A percentile compares a stretch with the other conserved stretches of the same genome.
Conservation (phyloP, 1,140 invertebrate species). For the Paracyclopina nana region DNA sequence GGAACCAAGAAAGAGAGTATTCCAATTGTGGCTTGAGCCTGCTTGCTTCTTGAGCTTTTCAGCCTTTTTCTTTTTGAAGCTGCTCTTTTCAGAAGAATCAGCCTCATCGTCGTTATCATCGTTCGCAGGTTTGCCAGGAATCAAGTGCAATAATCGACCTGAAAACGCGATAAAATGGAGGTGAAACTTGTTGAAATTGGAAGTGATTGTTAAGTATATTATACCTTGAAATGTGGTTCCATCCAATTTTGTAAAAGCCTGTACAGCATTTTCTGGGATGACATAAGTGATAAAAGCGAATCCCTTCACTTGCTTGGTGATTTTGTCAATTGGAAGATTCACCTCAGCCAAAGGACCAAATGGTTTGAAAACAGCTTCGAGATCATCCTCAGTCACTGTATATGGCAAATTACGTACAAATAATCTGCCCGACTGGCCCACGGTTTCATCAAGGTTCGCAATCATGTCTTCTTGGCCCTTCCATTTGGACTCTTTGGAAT, state of each 20-base stretch:
- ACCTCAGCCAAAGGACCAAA: slow-evolving; percentile 78
- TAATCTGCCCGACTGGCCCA: slow-evolving; percentile 75
- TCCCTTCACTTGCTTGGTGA: slow-evolving; percentile 68
- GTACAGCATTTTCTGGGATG: slow-evolving; percentile 83
- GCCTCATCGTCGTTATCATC: slow-evolving; percentile 29
- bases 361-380: slow-evolving; percentile 61
- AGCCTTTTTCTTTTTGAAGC: slow-evolving; percentile 69
- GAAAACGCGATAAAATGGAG: too few relatives aligned
- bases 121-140: slow-evolving; percentile 60
- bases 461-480: slow-evolving; percentile 44
- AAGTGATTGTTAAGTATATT: too few relatives aligned
- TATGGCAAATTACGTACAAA: slow-evolving; percentile 88
- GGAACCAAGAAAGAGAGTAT: slow-evolving; percentile 76
- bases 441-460: slow-evolving; percentile 47
- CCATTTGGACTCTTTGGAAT: slow-evolving; percentile 35
- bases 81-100: slow-evolving; percentile 36
- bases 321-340: slow-evolving; percentile 64
- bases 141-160: slow-evolving; percentile 76
- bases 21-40: slow-evolving; percentile 77
- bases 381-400: slow-evolving; percentile 62
- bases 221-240: slow-evolving; percentile 70
- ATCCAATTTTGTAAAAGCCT: slow-evolving; percentile 68
- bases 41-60: slow-evolving; percentile 53
- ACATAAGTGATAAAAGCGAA: slow-evolving; percentile 83
- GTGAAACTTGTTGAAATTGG: too few relatives aligned